phyloP scores from a whole-genome alignment of 1,140 invertebrate genomes.

The Schlechtendalia chinensis region DNA sequence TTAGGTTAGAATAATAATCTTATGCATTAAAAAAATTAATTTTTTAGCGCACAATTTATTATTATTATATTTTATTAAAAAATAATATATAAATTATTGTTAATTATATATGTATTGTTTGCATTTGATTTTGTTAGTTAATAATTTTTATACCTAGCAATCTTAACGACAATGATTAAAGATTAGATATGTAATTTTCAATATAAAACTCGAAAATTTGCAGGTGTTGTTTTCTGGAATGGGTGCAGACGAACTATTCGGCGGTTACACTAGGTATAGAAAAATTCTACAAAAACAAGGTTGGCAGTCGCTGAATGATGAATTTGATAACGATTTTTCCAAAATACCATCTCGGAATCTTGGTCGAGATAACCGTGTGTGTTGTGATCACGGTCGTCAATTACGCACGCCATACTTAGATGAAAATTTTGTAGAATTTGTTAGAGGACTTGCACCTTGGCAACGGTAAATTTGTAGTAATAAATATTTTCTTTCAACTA shows the following conservation, averaged over 20 bases:
- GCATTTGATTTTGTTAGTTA: no score
- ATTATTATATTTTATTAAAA: no score
- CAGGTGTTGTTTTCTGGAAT: slow-evolving; percentile 85
- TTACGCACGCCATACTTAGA: slow-evolving; percentile 91
- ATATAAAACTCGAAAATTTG: slow-evolving; percentile 41
- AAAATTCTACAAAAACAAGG: slow-evolving; percentile 67
- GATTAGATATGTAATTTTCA: no score
- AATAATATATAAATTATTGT: no score
- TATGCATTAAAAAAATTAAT: no score
- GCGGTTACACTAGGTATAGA: slow-evolving; percentile 87
- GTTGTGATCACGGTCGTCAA: slow-evolving; percentile 75
- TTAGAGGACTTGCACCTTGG: slow-evolving; percentile 70
- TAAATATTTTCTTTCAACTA: background rate
- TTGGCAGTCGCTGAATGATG: slow-evolving; percentile 67
- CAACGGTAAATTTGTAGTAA: slow-evolving; percentile 64
- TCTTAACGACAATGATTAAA: no score
- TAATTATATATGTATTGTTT: no score
- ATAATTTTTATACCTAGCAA: no score
- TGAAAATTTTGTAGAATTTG: slow-evolving; percentile 78
- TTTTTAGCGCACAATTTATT: no score
- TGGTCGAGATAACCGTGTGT: slow-evolving; percentile 87
- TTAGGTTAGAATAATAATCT: no score
- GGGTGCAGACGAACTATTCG: slow-evolving; percentile 96
- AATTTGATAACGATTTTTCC: slow-evolving; percentile 75
- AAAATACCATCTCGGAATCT: slow-evolving; percentile 89